Percentiles rank a stretch among this genome's conserved stretches.
Evolutionary conservation across 1,140 invertebrate species (phyloP).

Genomic region (Aricia agestis): DNA sequence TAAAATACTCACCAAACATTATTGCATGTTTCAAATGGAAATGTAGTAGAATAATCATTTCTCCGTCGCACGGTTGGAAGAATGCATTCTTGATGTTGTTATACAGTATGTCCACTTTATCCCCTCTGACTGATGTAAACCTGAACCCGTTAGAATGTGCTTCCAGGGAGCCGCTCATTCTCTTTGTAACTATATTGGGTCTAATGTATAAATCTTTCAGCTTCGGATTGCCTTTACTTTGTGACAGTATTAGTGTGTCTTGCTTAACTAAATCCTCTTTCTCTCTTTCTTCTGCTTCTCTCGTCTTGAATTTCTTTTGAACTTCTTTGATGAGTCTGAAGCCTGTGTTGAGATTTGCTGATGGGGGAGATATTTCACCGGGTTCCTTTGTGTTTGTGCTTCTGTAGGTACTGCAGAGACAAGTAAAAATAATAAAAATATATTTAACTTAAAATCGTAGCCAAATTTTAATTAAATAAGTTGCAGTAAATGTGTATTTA

Average conservation of each 20-base stretch:
- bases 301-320: slow-evolving; percentile 98
- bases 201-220: slow-evolving; percentile 98
- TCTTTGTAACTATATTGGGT: slow-evolving; percentile 98
- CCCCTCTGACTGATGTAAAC: slow-evolving; percentile 97
- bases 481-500: no score
- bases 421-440: no score
- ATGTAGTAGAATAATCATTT: slow-evolving; percentile 99
- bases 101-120: slow-evolving; percentile 99
- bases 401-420: slow-evolving; percentile 90
- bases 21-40: slow-evolving; percentile 99
- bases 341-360: slow-evolving; percentile 96
- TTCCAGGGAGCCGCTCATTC: slow-evolving; percentile 96
- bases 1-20: slow-evolving; percentile 87
- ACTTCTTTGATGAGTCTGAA: slow-evolving; percentile 99
- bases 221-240: slow-evolving; percentile 98
- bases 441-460: no score
- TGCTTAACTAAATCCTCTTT: slow-evolving; percentile 99
- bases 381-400: slow-evolving; percentile 98
- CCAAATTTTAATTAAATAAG: no score
- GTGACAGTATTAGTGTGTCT: slow-evolving; percentile 96
- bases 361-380: slow-evolving; percentile 96
- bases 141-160: slow-evolving; percentile 98
- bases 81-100: slow-evolving; percentile 99
- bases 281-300: slow-evolving; percentile 98
- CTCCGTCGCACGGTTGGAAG: slow-evolving; percentile 99